These are phyloP conservation scores for Scomber scombrus DNA, from an alignment of 2,113 vertebrate genomes.

Conservation along the genomic window DNA sequence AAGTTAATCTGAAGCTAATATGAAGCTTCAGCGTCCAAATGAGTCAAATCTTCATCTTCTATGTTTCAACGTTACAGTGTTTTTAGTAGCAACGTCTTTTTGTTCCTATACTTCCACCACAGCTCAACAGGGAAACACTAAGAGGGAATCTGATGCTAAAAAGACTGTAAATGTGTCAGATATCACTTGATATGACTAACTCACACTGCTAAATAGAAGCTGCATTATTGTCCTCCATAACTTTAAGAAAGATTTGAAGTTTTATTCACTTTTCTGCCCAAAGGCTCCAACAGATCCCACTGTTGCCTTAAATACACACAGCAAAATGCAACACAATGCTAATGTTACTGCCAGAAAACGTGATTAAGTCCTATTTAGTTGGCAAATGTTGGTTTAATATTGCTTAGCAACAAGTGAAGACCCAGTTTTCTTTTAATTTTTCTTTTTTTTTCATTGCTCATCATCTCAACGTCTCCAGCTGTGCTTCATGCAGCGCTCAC, in stretches of 20 bases:
- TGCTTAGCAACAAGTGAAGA: conserved; percentile 47
- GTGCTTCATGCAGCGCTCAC: neutral
- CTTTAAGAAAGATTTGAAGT: neutral
- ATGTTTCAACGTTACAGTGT: too few relatives aligned
- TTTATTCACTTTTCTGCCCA: neutral
- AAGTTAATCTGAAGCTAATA: too few relatives aligned
- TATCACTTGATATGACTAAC: too few relatives aligned
- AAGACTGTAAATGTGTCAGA: too few relatives aligned
- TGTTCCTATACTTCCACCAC: too few relatives aligned
- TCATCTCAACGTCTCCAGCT: neutral
- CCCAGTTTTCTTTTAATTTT: neutral
- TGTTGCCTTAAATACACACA: neutral
- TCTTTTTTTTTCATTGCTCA: neutral
- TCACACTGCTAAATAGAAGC: too few relatives aligned
- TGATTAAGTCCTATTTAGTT: neutral
- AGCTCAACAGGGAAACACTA: too few relatives aligned
- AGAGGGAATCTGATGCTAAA: too few relatives aligned
- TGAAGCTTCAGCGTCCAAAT: too few relatives aligned
- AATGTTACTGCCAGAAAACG: neutral
- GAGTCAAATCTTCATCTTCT: too few relatives aligned
- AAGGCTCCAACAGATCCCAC: neutral
- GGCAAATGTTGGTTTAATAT: conserved; percentile 4
- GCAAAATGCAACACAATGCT: neutral
- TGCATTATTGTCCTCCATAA: too few relatives aligned
- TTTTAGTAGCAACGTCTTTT: too few relatives aligned